These are phyloP conservation scores for Hofmannophila pseudospretella DNA, from an alignment of 2,888 invertebrate genomes.

Conservation along the genomic window DNA sequence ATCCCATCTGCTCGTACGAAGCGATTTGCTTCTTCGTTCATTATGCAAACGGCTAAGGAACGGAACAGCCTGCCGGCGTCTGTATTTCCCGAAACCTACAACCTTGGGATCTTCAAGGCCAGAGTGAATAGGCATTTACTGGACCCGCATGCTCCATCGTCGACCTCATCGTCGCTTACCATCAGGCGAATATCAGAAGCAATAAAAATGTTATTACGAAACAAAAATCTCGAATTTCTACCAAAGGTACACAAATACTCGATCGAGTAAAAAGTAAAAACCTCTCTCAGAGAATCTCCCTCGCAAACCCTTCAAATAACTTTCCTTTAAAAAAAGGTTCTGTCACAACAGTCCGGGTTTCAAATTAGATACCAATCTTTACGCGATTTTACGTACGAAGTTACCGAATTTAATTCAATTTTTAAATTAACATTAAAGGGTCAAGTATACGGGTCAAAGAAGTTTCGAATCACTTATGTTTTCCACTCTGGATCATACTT, in stretches of 20 bases:
- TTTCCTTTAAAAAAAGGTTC: conserved; percentile 33
- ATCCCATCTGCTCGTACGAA: too few relatives aligned
- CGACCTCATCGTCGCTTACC: too few relatives aligned
- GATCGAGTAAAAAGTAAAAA: not conserved
- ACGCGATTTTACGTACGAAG: conserved; percentile 30
- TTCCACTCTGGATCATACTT: too few relatives aligned
- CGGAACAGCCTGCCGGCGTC: too few relatives aligned
- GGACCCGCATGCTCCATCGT: too few relatives aligned
- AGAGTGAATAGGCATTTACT: too few relatives aligned
- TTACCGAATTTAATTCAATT: conserved; percentile 39
- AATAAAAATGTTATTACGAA: not conserved
- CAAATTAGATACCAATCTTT: conserved; percentile 47
- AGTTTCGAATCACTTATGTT: too few relatives aligned
- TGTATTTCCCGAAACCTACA: too few relatives aligned
- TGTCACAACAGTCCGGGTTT: conserved; percentile 35
- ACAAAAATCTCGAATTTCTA: not conserved
- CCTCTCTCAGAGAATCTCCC: conserved; percentile 21
- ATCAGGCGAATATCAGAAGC: not conserved
- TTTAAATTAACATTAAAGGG: conserved; percentile 24
- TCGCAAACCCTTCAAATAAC: conserved; percentile 22
- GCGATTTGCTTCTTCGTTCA: too few relatives aligned
- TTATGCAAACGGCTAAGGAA: too few relatives aligned
- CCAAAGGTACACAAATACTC: conserved; percentile 1
- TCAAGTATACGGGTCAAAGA: conserved; percentile 30
- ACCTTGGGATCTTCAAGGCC: too few relatives aligned